phyloP scores from a whole-genome alignment of 2,888 invertebrate genomes.

The Capitulum mitella region DNA sequence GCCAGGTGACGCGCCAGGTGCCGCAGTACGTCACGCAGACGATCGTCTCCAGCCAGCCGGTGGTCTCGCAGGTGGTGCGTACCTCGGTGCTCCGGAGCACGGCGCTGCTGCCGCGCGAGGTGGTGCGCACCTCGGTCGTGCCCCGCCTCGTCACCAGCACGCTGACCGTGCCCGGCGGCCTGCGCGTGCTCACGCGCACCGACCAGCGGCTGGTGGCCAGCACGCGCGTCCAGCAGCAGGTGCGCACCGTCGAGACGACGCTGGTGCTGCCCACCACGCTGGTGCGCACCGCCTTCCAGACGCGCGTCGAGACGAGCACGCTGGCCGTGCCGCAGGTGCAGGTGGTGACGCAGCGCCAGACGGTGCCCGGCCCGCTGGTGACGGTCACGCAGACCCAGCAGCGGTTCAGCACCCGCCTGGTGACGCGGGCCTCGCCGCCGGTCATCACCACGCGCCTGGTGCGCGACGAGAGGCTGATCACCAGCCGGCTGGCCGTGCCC shows the following conservation, averaged over 20 bases:
- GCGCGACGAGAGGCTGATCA: not conserved
- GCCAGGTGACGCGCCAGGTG: constrained; percentile 28
- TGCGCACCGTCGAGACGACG: constrained; percentile 5
- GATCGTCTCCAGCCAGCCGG: constrained; percentile 27
- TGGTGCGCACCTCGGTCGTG: not conserved
- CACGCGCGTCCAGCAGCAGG: not conserved
- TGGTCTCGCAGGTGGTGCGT: constrained; percentile 31
- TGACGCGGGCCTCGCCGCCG: not conserved
- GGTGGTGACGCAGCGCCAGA: not conserved
- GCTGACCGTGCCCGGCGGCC: not conserved
- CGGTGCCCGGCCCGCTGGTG: constrained; percentile 6
- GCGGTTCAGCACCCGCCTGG: not conserved
- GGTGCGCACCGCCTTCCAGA: not conserved
- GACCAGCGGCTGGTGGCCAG: not conserved
- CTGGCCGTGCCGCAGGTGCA: not conserved
- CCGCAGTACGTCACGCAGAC: constrained; percentile 29
- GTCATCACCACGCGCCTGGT: not conserved
- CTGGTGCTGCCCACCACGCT: constrained; percentile 1
- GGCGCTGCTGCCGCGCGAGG: not conserved
- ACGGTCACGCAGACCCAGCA: not conserved
- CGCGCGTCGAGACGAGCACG: not conserved
- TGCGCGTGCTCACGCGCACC: not conserved
- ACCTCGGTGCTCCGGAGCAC: not conserved
- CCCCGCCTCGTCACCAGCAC: not conserved
- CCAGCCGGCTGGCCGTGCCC: not conserved